These are phyloP conservation scores for Helicolenus hilgendorfi DNA, from an alignment of 2,797 vertebrate species.

Conservation along the genomic window DNA sequence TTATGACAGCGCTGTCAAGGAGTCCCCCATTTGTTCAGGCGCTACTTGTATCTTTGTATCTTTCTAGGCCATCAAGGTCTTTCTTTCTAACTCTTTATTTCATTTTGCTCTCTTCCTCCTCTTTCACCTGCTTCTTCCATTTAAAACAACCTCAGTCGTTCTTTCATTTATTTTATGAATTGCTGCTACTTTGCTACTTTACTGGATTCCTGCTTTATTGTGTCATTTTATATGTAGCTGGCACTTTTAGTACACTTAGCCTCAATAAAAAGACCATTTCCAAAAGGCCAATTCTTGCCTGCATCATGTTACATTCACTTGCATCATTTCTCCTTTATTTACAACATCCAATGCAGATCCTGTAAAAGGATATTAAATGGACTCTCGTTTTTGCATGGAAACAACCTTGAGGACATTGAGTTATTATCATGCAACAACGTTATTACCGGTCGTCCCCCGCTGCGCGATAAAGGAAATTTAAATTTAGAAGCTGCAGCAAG, in stretches of 20 bases:
- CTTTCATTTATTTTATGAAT: constrained; percentile 26
- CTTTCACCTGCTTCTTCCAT: neutral
- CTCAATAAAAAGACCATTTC: constrained; percentile 48
- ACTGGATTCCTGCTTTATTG: constrained; percentile 10
- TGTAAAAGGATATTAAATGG: constrained; percentile 41
- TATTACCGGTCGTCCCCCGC: constrained; percentile 20
- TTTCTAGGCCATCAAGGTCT: constrained; percentile 13
- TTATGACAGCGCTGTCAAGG: constrained; percentile 63
- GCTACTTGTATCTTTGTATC: constrained; percentile 34
- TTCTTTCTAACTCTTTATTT: constrained; percentile 1
- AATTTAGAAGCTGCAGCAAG: neutral
- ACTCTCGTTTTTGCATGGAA: constrained; percentile 25
- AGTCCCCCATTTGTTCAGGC: constrained; percentile 51
- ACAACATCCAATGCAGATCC: constrained; percentile 35
- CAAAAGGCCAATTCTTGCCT: constrained; percentile 31
- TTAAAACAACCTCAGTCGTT: neutral
- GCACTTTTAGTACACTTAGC: constrained; percentile 30
- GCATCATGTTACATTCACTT: constrained; percentile 56
- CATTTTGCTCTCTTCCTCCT: neutral
- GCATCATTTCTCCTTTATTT: constrained; percentile 58
- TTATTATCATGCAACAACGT: constrained; percentile 33
- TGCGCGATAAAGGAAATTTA: constrained; percentile 8
- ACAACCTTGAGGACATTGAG: constrained; percentile 58
- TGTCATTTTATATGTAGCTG: constrained; percentile 21
- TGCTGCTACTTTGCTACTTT: constrained; percentile 6